phyloP scores from a whole-genome alignment of 2,113 vertebrate genomes.

The Fukomys damarensis region DNA sequence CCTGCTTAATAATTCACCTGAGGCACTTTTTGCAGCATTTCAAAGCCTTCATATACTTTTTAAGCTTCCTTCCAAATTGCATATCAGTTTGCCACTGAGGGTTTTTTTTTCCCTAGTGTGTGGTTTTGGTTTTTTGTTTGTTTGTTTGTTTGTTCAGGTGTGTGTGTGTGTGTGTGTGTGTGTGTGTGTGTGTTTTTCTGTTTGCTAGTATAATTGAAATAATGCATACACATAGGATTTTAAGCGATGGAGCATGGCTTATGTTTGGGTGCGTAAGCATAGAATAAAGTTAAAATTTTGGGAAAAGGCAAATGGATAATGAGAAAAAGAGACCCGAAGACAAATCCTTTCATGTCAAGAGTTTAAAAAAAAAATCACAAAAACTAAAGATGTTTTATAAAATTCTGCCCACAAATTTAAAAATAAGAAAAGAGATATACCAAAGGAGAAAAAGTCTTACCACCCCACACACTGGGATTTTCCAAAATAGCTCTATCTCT shows the following conservation, averaged over 20 bases:
- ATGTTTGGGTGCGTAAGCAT: neutral
- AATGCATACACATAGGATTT: neutral
- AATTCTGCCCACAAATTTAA: neutral
- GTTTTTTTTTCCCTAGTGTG: neutral
- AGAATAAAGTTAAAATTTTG: neutral
- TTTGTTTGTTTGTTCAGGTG: too few species aligned
- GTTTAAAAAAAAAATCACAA: neutral
- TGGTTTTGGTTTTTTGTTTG: too few species aligned
- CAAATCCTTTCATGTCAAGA: neutral
- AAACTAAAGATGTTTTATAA: neutral
- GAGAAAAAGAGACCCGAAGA: neutral
- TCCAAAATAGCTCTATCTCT: neutral
- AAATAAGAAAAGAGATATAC: neutral
- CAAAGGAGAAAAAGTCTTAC: neutral
- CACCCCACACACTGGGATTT: neutral
- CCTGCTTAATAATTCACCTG: neutral
- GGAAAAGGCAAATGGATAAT: neutral
- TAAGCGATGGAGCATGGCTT: neutral
- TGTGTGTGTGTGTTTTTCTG: too few species aligned
- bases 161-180: too few species aligned
- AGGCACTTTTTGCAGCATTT: neutral
- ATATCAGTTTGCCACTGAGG: neutral
- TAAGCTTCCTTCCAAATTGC: neutral
- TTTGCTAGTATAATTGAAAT: conserved; percentile 6
- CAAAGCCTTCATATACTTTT: neutral